Evolutionary conservation across 2,888 invertebrate species (phyloP).

Genomic region (Arrhopalites spinosus): DNA sequence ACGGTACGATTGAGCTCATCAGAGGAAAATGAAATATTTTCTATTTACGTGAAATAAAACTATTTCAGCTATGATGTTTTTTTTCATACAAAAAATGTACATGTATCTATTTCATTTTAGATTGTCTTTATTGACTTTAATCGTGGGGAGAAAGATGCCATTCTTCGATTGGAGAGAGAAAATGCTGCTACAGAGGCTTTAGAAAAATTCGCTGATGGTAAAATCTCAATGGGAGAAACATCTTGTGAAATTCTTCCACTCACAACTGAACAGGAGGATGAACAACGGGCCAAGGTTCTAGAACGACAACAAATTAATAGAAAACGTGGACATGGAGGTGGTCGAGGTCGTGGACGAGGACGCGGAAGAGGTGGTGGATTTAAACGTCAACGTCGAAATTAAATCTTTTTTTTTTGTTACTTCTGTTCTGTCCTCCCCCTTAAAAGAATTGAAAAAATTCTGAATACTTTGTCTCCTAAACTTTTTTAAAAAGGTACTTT

Average conservation of each 20-base stretch:
- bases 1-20: conserved; percentile 33
- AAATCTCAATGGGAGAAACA: conserved; percentile 36
- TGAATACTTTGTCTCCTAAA: too few relatives aligned
- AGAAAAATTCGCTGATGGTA: conserved; percentile 42
- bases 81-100: background rate
- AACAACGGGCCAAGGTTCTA: conserved; percentile 52
- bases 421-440: too few relatives aligned
- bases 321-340: conserved; percentile 38
- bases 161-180: conserved; percentile 72
- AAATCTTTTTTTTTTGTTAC: background rate
- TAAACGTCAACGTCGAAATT: conserved; percentile 31
- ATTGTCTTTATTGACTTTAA: conserved; percentile 77
- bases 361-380: conserved; percentile 32
- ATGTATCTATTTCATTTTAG: conserved; percentile 36
- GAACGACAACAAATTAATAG: conserved; percentile 31
- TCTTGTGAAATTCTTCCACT: conserved; percentile 62
- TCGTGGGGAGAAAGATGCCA: conserved; percentile 74
- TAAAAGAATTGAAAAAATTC: too few relatives aligned
- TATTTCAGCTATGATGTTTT: background rate
- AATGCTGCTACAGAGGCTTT: conserved; percentile 67
- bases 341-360: conserved; percentile 30
- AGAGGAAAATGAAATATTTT: background rate
- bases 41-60: background rate
- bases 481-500: too few relatives aligned
- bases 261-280: conserved; percentile 74